Evolutionary conservation across 2,888 invertebrate genomes (phyloP).

Genomic region (Lithosia quadra): DNA sequence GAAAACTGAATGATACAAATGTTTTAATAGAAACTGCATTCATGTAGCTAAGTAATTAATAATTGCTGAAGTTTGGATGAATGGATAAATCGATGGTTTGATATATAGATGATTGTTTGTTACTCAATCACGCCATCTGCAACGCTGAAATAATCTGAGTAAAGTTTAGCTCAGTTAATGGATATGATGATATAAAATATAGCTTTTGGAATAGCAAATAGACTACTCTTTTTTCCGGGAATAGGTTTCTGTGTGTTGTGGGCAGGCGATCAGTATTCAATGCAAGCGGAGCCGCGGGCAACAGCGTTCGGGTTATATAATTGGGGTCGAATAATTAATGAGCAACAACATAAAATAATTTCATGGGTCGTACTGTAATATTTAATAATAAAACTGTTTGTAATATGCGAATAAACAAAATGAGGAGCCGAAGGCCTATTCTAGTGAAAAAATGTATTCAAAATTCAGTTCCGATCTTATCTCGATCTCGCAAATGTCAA

Average conservation of each 20-base stretch:
- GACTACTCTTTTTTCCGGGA: no score
- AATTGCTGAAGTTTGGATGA: not conserved
- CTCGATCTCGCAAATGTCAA: no score
- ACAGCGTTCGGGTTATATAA: not conserved
- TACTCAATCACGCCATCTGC: no score
- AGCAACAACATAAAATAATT: not conserved
- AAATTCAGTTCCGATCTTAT: no score
- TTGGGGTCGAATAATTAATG: not conserved
- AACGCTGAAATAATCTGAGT: no score
- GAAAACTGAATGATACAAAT: no score
- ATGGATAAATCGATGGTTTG: not conserved
- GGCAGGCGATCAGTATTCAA: not conserved
- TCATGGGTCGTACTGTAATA: not conserved
- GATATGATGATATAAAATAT: no score
- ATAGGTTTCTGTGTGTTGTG: not conserved
- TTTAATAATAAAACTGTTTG: slow-evolving; percentile 2
- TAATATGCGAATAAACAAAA: slow-evolving; percentile 39
- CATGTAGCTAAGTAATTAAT: not conserved
- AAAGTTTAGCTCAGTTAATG: no score
- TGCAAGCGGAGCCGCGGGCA: not conserved
- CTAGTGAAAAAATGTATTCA: no score
- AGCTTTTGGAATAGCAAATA: no score
- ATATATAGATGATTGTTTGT: not conserved
- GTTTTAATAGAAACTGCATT: no score
- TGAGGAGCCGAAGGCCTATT: no score